A percentile compares a stretch with the other conserved stretches of the same genome.
Evolutionary conservation across 1,140 invertebrate genomes (phyloP).

Genomic region (Anadara kagoshimensis): DNA sequence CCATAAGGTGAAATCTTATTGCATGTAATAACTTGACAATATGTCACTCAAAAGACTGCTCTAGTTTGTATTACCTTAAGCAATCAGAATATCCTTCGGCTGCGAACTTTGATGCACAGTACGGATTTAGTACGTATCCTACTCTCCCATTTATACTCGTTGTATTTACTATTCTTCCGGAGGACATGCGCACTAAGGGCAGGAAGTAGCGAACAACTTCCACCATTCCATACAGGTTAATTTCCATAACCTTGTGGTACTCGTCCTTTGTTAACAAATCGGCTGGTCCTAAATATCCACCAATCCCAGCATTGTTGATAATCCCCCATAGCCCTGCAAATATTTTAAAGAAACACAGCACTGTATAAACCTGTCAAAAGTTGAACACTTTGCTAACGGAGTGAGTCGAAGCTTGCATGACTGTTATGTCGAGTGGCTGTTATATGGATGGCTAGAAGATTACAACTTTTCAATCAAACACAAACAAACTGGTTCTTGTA

Average conservation of each 20-base stretch:
- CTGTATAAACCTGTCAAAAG: no score
- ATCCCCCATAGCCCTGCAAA: conserved; percentile 55
- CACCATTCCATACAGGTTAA: conserved; percentile 53
- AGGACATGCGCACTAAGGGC: conserved; percentile 45
- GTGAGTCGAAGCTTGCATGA: no score
- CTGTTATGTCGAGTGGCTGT: no score
- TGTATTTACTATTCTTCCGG: conserved; percentile 22
- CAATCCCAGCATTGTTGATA: conserved; percentile 57
- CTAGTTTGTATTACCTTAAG: conserved; percentile 1
- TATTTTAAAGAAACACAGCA: no score
- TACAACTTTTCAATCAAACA: no score
- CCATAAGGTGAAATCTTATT: no score
- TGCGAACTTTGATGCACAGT: conserved; percentile 11
- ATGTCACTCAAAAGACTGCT: no score
- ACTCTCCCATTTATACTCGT: conserved; percentile 7
- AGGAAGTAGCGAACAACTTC: conserved; percentile 46
- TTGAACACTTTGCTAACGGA: no score
- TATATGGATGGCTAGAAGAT: no score
- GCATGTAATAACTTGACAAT: no score
- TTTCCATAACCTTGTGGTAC: conserved; percentile 30
- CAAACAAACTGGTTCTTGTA: no score
- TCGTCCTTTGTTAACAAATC: conserved; percentile 48
- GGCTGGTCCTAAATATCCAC: conserved; percentile 30
- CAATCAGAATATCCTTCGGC: conserved; percentile 11
- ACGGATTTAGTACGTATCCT: not conserved